phyloP scores from a whole-genome alignment of 2,797 vertebrate species.

The Sebastes diploproa region DNA sequence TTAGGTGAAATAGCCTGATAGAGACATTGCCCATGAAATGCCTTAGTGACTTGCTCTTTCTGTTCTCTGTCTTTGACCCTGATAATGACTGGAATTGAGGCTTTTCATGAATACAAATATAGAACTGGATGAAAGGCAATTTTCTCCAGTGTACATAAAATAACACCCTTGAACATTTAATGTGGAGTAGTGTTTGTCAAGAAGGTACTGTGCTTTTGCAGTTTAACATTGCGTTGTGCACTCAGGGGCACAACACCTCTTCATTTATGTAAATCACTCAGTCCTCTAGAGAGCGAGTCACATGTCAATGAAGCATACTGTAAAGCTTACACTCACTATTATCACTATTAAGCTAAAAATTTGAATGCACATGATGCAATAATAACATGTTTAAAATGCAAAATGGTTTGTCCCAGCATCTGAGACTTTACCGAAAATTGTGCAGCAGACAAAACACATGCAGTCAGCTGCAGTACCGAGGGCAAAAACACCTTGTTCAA shows the following conservation, averaged over 20 bases:
- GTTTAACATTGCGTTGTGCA: conserved; percentile 8
- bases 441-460: neutral
- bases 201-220: conserved; percentile 30
- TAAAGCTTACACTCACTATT: neutral
- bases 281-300: conserved; percentile 5
- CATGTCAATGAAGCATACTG: conserved; percentile 21
- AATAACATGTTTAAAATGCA: neutral
- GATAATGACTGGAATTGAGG: conserved; percentile 61
- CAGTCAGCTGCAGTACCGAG: neutral
- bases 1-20: conserved; percentile 56
- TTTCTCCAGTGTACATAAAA: conserved; percentile 57
- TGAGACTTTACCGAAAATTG: neutral
- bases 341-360: neutral
- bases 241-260: conserved; percentile 29
- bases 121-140: conserved; percentile 52
- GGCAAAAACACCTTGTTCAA: conserved; percentile 11
- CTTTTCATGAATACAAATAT: conserved; percentile 72
- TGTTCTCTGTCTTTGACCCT: conserved; percentile 62
- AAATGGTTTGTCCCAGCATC: neutral
- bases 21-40: conserved; percentile 56
- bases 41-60: conserved; percentile 53
- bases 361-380: neutral
- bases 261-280: conserved; percentile 26
- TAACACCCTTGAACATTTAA: conserved; percentile 56
- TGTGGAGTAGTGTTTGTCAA: conserved; percentile 40